These are phyloP conservation scores for Agapornis roseicollis DNA, from an alignment of 2,113 vertebrate genomes.

Conservation along the genomic window DNA sequence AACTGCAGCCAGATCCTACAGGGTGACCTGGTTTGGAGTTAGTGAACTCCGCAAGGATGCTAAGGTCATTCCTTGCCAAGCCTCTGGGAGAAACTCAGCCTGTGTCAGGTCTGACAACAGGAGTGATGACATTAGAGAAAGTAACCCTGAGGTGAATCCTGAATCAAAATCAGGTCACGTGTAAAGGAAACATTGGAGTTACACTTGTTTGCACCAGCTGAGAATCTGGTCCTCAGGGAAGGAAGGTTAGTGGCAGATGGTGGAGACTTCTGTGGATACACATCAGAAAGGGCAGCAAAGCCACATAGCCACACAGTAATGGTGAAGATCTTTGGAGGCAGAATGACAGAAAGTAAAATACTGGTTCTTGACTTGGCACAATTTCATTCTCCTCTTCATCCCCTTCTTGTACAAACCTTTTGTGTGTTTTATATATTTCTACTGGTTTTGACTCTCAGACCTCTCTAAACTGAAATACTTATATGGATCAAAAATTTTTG, in stretches of 20 bases:
- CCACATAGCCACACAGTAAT: background rate
- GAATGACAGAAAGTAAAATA: background rate
- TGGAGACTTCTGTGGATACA: background rate
- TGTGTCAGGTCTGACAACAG: slow-evolving; percentile 30
- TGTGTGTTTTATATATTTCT: background rate
- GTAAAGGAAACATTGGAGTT: slow-evolving; percentile 12
- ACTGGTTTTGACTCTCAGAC: background rate
- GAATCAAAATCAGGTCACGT: slow-evolving; percentile 14
- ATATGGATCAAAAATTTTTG: background rate
- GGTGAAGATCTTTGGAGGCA: background rate
- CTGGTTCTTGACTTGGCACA: background rate
- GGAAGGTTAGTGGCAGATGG: slow-evolving; percentile 35
- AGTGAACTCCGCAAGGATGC: slow-evolving; percentile 19
- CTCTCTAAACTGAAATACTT: background rate
- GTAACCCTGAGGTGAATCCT: slow-evolving; percentile 35
- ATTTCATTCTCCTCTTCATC: background rate
- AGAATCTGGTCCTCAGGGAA: background rate
- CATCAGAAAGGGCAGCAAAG: background rate
- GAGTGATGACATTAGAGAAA: slow-evolving; percentile 18
- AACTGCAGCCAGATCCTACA: background rate
- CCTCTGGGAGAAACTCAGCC: slow-evolving; percentile 1
- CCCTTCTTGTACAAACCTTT: background rate
- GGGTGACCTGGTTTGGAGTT: background rate
- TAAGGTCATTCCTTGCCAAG: background rate
- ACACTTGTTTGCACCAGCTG: slow-evolving; percentile 22